Base-by-base conservation (phyloP, 2,113 vertebrate species). In the Oncorhynchus clarkii region DNA sequence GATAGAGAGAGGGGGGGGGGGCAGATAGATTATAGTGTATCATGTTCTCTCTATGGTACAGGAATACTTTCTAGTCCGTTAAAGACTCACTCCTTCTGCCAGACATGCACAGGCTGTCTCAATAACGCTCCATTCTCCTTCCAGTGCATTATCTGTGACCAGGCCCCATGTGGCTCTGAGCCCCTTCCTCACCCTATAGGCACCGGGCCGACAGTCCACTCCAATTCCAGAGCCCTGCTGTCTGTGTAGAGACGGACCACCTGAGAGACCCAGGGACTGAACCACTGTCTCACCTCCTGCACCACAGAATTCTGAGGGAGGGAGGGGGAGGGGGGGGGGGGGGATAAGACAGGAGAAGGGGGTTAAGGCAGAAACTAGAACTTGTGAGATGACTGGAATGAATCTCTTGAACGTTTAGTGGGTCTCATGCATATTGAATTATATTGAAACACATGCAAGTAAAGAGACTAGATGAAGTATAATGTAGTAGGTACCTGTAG, bases 131-230 rank as follows among this genome's bases (percentile, higher is more conserved):
- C 74, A 5, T 16, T 20, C 26, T 0, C 13, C 11, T 39, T 69
- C 22, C 62, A 11, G 9, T 11, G 3, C n/a, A 7, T 5, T 26
- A 12, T 26, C 12, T 12, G 14, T 49, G 34, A 26, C 4, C 34
- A 8, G 34, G 57, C 27, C 4, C 26, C 24, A 29, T 51, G 69
- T 62, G 29, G 49, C 34, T 34, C 18, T 22, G 72, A 51, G 9
- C 49, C 2, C 49, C 49, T 65, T 12, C 72, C 95, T 95, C 85
- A 97, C 96, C 1, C 5, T 1, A 94, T 83, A 0, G 96, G 97
- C 73, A 98, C 80, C 0, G 97, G 96, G 27, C 97, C 96, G 8
- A 97, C 91, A 0, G 94, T 96, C 97, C 97, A 98, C 87, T 98
- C 96, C 29, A 98, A 90, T 88, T 98, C 97, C 87, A 98, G 80